Conservation (phyloP, 1,140 invertebrate genomes). For the Trypoxylus dichotomus region DNA sequence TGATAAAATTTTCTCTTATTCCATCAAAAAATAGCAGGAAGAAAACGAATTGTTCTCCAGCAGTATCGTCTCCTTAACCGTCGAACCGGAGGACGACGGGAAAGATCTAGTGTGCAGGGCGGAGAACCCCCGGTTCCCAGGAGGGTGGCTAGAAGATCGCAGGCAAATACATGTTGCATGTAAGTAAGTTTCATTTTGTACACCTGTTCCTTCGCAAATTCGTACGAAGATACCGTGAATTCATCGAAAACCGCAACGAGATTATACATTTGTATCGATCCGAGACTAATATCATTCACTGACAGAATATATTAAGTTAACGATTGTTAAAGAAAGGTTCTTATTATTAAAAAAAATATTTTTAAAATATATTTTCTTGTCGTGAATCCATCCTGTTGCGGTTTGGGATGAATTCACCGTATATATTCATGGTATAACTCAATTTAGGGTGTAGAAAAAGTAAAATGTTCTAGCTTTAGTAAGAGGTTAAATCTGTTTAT, state of each 20-base stretch:
- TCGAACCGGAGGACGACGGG: conserved; percentile 76
- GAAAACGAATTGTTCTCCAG: conserved; percentile 59
- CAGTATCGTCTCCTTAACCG: conserved; percentile 73
- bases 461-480: too few species aligned
- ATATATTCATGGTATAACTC: too few species aligned
- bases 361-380: too few species aligned
- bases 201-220: not conserved
- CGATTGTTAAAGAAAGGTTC: too few species aligned
- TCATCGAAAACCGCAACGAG: too few species aligned
- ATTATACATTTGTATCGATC: too few species aligned
- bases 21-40: conserved; percentile 43
- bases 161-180: conserved; percentile 79
- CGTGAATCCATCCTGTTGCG: too few species aligned
- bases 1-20: not conserved
- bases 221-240: not conserved
- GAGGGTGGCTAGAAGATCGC: conserved; percentile 75
- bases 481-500: too few species aligned
- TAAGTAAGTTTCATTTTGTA: conserved; percentile 61
- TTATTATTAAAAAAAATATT: too few species aligned
- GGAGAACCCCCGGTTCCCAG: conserved; percentile 86
- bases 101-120: conserved; percentile 81
- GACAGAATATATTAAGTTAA: too few species aligned
- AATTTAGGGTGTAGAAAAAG: too few species aligned
- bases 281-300: not conserved
- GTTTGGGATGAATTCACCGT: too few species aligned